These are phyloP conservation scores for Psococerastis gibbosa DNA, from an alignment of 2,888 invertebrate genomes.

Conservation along the genomic window DNA sequence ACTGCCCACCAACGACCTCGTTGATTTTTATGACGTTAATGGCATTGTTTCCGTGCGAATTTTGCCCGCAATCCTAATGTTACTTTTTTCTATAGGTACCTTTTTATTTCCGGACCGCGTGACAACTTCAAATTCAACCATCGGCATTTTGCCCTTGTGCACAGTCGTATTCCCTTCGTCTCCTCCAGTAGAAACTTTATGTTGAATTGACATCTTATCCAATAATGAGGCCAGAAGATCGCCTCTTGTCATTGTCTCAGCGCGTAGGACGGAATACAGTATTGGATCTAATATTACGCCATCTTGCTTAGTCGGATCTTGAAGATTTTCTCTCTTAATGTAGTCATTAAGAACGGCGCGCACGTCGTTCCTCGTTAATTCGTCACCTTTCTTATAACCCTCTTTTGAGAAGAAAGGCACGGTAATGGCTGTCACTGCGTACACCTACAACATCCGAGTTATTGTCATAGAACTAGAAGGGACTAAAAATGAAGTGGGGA, in stretches of 20 bases:
- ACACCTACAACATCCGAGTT: too few species aligned
- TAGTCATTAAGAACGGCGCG: slow-evolving; percentile 50
- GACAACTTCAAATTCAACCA: slow-evolving; percentile 56
- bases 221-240: neutral
- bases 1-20: too few species aligned
- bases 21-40: too few species aligned
- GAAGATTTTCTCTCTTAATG: slow-evolving; percentile 40
- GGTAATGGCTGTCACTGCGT: neutral
- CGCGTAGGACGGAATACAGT: slow-evolving; percentile 27
- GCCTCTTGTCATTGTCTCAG: slow-evolving; percentile 37
- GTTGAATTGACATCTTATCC: neutral
- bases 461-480: too few species aligned
- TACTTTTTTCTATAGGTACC: slow-evolving; percentile 27
- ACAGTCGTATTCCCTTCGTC: slow-evolving; percentile 17
- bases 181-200: slow-evolving; percentile 9
- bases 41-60: too few species aligned
- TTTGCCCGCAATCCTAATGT: neutral
- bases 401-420: slow-evolving; percentile 12
- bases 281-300: slow-evolving; percentile 34
- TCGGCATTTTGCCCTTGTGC: slow-evolving; percentile 52
- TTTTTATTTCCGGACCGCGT: slow-evolving; percentile 76
- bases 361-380: slow-evolving; percentile 40
- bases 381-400: slow-evolving; percentile 35
- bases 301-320: slow-evolving; percentile 12
- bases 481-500: too few species aligned